Evolutionary conservation across 2,888 invertebrate genomes (phyloP).

Genomic region (Plebejus anna): DNA sequence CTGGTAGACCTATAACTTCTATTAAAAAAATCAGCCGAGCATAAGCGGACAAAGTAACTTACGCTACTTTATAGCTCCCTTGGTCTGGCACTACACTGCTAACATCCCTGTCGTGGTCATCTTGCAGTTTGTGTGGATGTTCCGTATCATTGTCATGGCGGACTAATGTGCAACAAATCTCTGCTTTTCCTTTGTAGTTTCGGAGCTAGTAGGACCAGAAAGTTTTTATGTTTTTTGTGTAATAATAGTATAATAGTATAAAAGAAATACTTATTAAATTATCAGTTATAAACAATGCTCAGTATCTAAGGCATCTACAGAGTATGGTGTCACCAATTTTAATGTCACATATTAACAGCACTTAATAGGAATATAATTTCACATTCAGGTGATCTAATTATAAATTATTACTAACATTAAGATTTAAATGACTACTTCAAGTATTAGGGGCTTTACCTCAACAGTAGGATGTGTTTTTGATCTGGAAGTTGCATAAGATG

Average conservation of each 20-base stretch:
- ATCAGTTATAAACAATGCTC: too few relatives aligned
- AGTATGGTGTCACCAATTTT: too few relatives aligned
- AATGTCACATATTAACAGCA: too few relatives aligned
- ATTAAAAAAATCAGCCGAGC: not conserved
- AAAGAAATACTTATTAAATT: too few relatives aligned
- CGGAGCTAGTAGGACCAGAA: conserved; percentile 47
- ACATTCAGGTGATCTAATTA: too few relatives aligned
- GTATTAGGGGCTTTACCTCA: conserved; percentile 70
- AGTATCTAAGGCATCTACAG: too few relatives aligned
- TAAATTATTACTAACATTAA: too few relatives aligned
- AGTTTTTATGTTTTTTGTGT: not conserved
- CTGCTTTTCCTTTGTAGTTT: conserved; percentile 73
- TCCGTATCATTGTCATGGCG: conserved; percentile 78
- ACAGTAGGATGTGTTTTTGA: conserved; percentile 87
- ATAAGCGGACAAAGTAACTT: conserved; percentile 41
- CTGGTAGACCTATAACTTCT: too few relatives aligned
- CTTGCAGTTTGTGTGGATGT: conserved; percentile 86
- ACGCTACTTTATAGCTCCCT: conserved; percentile 83
- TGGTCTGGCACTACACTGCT: conserved; percentile 82
- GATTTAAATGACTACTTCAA: not conserved
- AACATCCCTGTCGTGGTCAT: conserved; percentile 83
- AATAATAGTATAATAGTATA: too few relatives aligned
- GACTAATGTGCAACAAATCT: conserved; percentile 85
- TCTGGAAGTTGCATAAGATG: conserved; percentile 75
- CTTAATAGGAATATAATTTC: too few relatives aligned